A percentile compares a stretch with the other conserved stretches of the same genome.
These are phyloP conservation scores for Lithobates pipiens DNA, from an alignment of 2,797 vertebrate species.

Conservation along the genomic window DNA sequence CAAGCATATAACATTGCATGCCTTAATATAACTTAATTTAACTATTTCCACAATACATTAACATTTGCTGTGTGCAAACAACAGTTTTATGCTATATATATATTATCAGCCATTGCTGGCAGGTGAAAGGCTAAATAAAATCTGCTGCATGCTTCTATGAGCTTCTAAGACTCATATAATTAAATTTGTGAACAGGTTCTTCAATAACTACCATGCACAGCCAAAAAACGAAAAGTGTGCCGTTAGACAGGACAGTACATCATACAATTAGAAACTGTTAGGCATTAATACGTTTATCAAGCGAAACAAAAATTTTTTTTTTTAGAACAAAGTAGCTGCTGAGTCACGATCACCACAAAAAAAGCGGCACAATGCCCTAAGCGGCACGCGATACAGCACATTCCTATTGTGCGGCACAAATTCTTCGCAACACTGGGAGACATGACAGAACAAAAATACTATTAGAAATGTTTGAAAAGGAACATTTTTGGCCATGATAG, in stretches of 20 bases:
- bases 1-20: too few relatives aligned
- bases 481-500: slow-evolving; percentile 80
- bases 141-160: too few relatives aligned
- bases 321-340: slow-evolving; percentile 60
- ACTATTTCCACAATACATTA: too few relatives aligned
- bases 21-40: too few relatives aligned
- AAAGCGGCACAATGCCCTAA: slow-evolving; percentile 61
- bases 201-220: too few relatives aligned
- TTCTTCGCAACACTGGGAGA: slow-evolving; percentile 86
- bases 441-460: slow-evolving; percentile 83
- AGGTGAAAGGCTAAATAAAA: too few relatives aligned
- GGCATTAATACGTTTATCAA: not conserved
- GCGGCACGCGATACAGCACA: slow-evolving; percentile 81
- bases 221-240: not conserved
- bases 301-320: slow-evolving; percentile 23
- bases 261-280: slow-evolving; percentile 37
- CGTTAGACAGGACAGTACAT: slow-evolving; percentile 29
- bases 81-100: too few relatives aligned
- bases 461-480: slow-evolving; percentile 90
- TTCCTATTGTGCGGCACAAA: slow-evolving; percentile 81
- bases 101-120: too few relatives aligned
- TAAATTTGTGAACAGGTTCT: too few relatives aligned
- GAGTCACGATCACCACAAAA: slow-evolving; percentile 52
- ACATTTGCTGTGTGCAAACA: too few relatives aligned
- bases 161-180: not conserved